Conservation (phyloP, 2,113 vertebrate species). For the Brachyistius frenatus region DNA sequence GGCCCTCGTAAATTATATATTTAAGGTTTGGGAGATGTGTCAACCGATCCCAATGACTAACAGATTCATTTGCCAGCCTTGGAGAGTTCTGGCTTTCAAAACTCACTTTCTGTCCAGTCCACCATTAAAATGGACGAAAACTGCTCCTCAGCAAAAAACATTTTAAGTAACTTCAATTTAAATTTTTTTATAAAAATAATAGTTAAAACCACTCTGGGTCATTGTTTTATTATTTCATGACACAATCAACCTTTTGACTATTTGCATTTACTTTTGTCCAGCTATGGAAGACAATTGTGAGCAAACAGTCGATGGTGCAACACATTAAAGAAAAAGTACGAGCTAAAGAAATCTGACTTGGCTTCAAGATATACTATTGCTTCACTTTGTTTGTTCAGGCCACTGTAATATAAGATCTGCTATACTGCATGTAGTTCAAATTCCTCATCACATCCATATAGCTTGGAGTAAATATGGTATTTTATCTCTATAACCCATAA, state of each 20-base stretch:
- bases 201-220: neutral
- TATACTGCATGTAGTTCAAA: neutral
- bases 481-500: slow-evolving; percentile 10
- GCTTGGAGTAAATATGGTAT: neutral
- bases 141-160: neutral
- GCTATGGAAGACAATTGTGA: neutral
- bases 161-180: neutral
- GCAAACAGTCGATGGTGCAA: slow-evolving; percentile 8
- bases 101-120: slow-evolving; percentile 5
- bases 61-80: slow-evolving; percentile 16
- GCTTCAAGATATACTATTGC: neutral
- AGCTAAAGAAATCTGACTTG: neutral
- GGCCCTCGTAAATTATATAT: neutral
- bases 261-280: slow-evolving; percentile 6
- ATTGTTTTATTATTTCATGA: slow-evolving; percentile 17
- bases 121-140: slow-evolving; percentile 17
- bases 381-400: neutral
- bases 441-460: too few relatives aligned
- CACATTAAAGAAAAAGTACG: slow-evolving; percentile 11
- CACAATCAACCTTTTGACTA: neutral
- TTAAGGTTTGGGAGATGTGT: slow-evolving; percentile 18
- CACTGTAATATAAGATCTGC: neutral
- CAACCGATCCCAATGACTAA: slow-evolving; percentile 50
- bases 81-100: slow-evolving; percentile 15
- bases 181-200: neutral